These are phyloP conservation scores for Melanostoma mellinum DNA, from an alignment of 2,888 invertebrate species.

Conservation along the genomic window DNA sequence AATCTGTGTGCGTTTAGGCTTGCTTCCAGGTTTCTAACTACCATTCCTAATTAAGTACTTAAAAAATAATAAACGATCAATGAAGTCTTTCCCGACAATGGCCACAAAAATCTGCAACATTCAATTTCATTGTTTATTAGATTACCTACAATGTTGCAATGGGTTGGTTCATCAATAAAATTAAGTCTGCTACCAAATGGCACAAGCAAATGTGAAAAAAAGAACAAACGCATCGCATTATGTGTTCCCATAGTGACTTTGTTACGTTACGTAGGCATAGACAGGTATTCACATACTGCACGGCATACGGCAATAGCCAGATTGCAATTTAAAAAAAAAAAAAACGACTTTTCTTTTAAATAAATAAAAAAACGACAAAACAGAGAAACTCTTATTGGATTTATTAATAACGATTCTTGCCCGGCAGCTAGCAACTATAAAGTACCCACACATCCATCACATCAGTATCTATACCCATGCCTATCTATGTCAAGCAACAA, in stretches of 20 bases:
- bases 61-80: not conserved
- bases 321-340: slow-evolving; percentile 38
- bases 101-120: not conserved
- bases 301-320: slow-evolving; percentile 7
- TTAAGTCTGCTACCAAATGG: not conserved
- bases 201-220: slow-evolving; percentile 2
- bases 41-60: not conserved
- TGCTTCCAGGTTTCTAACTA: no score
- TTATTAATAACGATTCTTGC: slow-evolving; percentile 66
- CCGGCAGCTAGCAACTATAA: slow-evolving; percentile 57
- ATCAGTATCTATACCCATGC: not conserved
- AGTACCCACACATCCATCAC: slow-evolving; percentile 30
- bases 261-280: not conserved
- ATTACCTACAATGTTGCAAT: slow-evolving; percentile 33
- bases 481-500: not conserved
- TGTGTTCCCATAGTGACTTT: slow-evolving; percentile 10
- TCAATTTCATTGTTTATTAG: slow-evolving; percentile 20
- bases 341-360: not conserved
- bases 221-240: not conserved
- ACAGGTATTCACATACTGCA: slow-evolving; percentile 1
- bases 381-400: slow-evolving; percentile 56
- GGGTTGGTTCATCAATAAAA: slow-evolving; percentile 31
- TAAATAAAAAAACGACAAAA: slow-evolving; percentile 12
- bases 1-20: no score
- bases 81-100: not conserved